These are phyloP conservation scores for Percopsis omiscomaycus DNA, from an alignment of 2,797 vertebrate species.

Conservation along the genomic window DNA sequence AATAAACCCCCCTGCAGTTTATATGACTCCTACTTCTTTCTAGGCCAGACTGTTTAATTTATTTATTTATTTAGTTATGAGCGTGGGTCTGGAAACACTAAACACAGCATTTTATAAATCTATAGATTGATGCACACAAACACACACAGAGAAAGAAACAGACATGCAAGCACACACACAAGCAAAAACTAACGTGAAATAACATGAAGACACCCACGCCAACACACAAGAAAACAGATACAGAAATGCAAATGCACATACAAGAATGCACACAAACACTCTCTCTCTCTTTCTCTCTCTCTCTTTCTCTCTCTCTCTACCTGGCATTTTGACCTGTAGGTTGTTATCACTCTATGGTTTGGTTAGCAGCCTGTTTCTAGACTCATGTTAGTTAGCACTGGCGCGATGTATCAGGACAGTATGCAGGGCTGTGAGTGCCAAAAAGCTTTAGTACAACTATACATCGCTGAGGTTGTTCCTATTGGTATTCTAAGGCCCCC, in stretches of 20 bases:
- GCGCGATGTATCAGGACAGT: conserved; percentile 6
- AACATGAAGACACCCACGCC: neutral
- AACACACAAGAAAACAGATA: neutral
- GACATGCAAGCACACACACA: conserved; percentile 10
- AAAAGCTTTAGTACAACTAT: conserved; percentile 56
- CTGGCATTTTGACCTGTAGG: no score
- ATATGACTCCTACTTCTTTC: conserved; percentile 17
- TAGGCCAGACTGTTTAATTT: conserved; percentile 11
- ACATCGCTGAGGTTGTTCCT: conserved; percentile 60
- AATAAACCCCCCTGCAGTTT: conserved; percentile 39
- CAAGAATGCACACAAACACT: no score
- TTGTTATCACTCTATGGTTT: no score
- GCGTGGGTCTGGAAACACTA: conserved; percentile 33
- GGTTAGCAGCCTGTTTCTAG: no score
- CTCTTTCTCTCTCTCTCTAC: no score
- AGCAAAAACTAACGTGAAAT: neutral
- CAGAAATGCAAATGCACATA: conserved; percentile 2
- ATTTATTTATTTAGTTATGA: conserved; percentile 43
- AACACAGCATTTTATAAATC: conserved; percentile 42
- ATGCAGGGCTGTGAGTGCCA: conserved; percentile 44
- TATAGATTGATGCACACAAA: conserved; percentile 48
- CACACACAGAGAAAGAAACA: conserved; percentile 18
- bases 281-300: neutral
- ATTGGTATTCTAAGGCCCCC: conserved; percentile 55
- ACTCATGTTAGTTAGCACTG: no score